Conservation (phyloP, 2,888 invertebrate species). For the Limenitis camilla region DNA sequence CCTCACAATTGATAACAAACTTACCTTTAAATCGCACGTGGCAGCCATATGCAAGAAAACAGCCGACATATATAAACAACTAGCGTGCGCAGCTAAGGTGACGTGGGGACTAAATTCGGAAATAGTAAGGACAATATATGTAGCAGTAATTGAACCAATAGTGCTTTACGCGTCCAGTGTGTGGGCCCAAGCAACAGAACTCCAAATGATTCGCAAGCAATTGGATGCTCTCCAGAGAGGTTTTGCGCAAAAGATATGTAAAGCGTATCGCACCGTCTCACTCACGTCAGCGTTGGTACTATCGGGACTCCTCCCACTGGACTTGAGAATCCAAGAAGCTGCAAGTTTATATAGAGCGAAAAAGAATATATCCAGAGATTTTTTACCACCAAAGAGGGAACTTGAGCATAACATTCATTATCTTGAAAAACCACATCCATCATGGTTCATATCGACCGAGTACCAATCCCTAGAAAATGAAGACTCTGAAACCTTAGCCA, state of each 20-base stretch:
- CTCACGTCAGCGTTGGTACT: slow-evolving; percentile 18
- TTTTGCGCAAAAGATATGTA: slow-evolving; percentile 16
- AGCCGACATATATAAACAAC: too few species aligned
- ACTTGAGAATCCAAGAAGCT: slow-evolving; percentile 22
- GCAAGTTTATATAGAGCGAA: slow-evolving; percentile 10
- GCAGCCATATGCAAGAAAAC: too few species aligned
- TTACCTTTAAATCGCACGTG: too few species aligned
- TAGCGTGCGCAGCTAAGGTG: too few species aligned
- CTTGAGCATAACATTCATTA: too few species aligned
- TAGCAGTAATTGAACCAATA: slow-evolving; percentile 18
- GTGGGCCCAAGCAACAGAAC: slow-evolving; percentile 11
- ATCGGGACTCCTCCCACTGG: slow-evolving; percentile 23
- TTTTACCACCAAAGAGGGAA: not conserved
- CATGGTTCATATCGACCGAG: not conserved
- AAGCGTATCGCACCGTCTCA: slow-evolving; percentile 20
- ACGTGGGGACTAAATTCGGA: too few species aligned
- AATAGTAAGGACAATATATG: too few species aligned
- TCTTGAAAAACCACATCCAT: too few species aligned
- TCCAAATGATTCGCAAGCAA: slow-evolving; percentile 3
- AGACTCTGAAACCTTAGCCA: too few species aligned
- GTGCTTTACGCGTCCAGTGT: slow-evolving; percentile 19
- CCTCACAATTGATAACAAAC: too few species aligned
- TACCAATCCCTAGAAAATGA: too few species aligned
- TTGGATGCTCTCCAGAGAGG: slow-evolving; percentile 11
- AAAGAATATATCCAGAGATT: not conserved